phyloP scores from a whole-genome alignment of 2,888 invertebrate genomes.

The Cataglyphis albicans region DNA sequence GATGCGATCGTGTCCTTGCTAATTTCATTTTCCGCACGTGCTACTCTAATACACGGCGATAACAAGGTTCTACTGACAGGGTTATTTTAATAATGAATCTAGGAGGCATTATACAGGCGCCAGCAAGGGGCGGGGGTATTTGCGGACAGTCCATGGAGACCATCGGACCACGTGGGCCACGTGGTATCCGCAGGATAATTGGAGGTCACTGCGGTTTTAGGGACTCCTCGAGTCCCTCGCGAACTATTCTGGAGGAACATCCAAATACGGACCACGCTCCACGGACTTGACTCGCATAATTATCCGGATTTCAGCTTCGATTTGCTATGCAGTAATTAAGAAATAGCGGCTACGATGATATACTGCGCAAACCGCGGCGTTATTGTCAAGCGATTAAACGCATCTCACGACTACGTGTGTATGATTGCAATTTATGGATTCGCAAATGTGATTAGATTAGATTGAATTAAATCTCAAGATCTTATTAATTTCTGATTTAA shows the following conservation, averaged over 20 bases:
- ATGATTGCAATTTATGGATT: neutral
- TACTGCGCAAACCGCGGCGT: conserved; percentile 53
- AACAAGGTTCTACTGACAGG: conserved; percentile 66
- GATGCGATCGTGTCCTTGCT: neutral
- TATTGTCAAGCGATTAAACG: conserved; percentile 50
- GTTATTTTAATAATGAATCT: conserved; percentile 80
- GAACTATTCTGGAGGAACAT: conserved; percentile 68
- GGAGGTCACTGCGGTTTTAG: conserved; percentile 81
- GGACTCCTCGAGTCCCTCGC: conserved; percentile 71
- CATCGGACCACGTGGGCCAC: conserved; percentile 72
- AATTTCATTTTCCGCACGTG: conserved; percentile 63
- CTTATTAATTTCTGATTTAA: neutral
- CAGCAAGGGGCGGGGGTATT: conserved; percentile 71
- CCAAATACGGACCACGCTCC: conserved; percentile 70
- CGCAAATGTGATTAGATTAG: neutral
- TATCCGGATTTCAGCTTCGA: conserved; percentile 76
- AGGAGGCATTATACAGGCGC: conserved; percentile 66
- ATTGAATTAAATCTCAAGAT: neutral
- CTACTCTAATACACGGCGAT: conserved; percentile 58
- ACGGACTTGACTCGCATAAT: conserved; percentile 72
- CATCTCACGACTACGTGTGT: conserved; percentile 3
- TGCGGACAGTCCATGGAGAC: conserved; percentile 77
- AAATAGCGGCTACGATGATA: conserved; percentile 62
- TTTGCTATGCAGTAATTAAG: conserved; percentile 74
- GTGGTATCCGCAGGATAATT: conserved; percentile 82